Evolutionary conservation across 2,888 invertebrate genomes (phyloP).

Genomic region (Melipona beecheii): DNA sequence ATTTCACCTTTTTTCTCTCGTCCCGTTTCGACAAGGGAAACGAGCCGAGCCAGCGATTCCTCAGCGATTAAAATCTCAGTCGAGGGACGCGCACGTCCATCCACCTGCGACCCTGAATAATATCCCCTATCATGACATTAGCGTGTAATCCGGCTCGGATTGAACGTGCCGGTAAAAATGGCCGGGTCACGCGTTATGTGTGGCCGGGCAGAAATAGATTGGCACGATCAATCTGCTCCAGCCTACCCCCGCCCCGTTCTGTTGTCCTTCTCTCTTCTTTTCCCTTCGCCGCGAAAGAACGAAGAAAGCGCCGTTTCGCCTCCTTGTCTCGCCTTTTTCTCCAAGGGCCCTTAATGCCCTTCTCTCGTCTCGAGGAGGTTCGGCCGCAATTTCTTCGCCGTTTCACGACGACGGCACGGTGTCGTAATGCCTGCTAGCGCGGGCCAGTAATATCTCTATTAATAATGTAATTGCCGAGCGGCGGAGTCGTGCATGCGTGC

Average conservation of each 20-base stretch:
- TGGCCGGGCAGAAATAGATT: slow-evolving; percentile 78
- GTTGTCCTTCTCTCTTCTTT: slow-evolving; percentile 26
- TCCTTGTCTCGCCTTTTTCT: slow-evolving; percentile 27
- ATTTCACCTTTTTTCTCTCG: too few relatives aligned
- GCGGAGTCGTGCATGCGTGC: slow-evolving; percentile 73
- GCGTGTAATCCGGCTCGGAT: slow-evolving; percentile 49
- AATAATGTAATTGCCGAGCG: slow-evolving; percentile 81
- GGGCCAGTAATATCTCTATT: slow-evolving; percentile 81
- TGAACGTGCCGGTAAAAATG: slow-evolving; percentile 60
- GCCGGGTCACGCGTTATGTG: slow-evolving; percentile 66
- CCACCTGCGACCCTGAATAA: slow-evolving; percentile 56
- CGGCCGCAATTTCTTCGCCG: slow-evolving; percentile 63
- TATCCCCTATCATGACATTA: slow-evolving; percentile 46
- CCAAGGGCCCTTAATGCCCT: slow-evolving; percentile 59
- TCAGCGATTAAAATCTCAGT: background rate
- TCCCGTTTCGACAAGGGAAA: too few relatives aligned
- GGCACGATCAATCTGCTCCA: slow-evolving; percentile 76
- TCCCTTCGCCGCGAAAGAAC: too few relatives aligned
- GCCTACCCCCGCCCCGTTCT: slow-evolving; percentile 35
- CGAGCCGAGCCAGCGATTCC: too few relatives aligned
- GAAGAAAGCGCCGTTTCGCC: background rate
- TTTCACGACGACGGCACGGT: slow-evolving; percentile 73
- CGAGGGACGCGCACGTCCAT: slow-evolving; percentile 33
- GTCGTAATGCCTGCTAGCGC: slow-evolving; percentile 76
- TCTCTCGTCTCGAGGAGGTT: slow-evolving; percentile 45